Percentiles rank a stretch among this genome's conserved stretches.
Conservation (phyloP, 2,888 invertebrate species). For the Polyploca ridens region DNA sequence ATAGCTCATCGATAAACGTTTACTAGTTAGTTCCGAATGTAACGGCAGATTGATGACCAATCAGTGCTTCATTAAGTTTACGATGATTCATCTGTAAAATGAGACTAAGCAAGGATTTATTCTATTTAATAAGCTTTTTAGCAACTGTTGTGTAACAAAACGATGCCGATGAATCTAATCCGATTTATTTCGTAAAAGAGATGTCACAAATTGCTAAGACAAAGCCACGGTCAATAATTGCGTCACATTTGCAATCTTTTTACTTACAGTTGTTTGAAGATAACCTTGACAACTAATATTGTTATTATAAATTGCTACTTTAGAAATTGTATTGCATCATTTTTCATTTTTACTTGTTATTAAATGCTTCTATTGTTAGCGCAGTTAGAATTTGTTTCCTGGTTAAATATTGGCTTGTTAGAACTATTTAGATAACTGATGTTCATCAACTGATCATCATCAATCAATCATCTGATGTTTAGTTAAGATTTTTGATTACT, state of each 20-base stretch:
- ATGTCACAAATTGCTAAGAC: constrained; percentile 53
- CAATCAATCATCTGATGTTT: no score
- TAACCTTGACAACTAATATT: constrained; percentile 43
- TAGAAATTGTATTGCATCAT: constrained; percentile 19
- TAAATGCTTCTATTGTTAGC: neutral
- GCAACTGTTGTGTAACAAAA: constrained; percentile 22
- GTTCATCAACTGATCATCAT: no score
- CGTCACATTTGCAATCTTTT: constrained; percentile 42
- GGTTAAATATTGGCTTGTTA: neutral
- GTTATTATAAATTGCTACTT: constrained; percentile 17
- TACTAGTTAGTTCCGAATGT: constrained; percentile 6
- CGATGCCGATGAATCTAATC: constrained; percentile 23
- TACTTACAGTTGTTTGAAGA: constrained; percentile 25
- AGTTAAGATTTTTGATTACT: no score
- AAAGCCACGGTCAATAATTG: constrained; percentile 41
- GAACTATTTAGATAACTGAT: no score
- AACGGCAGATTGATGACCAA: neutral
- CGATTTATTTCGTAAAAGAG: constrained; percentile 40
- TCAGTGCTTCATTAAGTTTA: constrained; percentile 9
- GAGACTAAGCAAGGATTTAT: neutral
- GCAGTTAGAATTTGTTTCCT: neutral
- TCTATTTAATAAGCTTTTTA: neutral
- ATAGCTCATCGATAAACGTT: neutral
- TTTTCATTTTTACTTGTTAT: neutral
- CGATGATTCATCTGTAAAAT: constrained; percentile 9